Percentiles rank a stretch among this genome's conserved stretches.
phyloP scores from a whole-genome alignment of 2,888 invertebrate species.

The Adelognathus sp. region DNA sequence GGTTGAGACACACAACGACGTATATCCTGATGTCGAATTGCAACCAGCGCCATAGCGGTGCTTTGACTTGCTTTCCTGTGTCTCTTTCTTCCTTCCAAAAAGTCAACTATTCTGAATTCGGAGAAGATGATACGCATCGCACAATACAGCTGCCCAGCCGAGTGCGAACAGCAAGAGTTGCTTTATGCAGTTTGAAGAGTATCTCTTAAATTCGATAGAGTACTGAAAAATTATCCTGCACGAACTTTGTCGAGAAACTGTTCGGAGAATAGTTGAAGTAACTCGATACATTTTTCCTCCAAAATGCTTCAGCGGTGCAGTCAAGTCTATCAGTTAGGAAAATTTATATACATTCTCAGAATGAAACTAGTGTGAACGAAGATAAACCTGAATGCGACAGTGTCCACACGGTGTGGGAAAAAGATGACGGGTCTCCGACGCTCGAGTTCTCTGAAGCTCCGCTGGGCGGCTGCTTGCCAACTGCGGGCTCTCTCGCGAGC shows the following conservation, averaged over 20 bases:
- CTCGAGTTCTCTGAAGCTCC: too few species aligned
- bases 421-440: too few species aligned
- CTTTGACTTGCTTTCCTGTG: background rate
- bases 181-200: background rate
- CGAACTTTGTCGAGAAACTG: background rate
- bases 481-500: too few species aligned
- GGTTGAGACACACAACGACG: slow-evolving; percentile 19
- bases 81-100: background rate
- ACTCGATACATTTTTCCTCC: background rate
- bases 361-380: too few species aligned
- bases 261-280: background rate
- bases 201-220: background rate
- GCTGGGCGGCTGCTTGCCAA: too few species aligned
- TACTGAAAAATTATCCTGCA: background rate
- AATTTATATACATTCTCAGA: too few species aligned
- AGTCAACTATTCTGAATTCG: slow-evolving; percentile 15
- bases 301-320: background rate
- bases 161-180: slow-evolving; percentile 40
- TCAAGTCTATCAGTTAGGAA: too few species aligned
- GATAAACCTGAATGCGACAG: too few species aligned
- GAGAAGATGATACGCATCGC: slow-evolving; percentile 22
- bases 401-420: too few species aligned
- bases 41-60: background rate
- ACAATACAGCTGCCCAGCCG: slow-evolving; percentile 22
- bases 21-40: slow-evolving; percentile 4